These are phyloP conservation scores for Drosophila bipectinata DNA, from an alignment of 1,140 invertebrate genomes.

Conservation along the genomic window DNA sequence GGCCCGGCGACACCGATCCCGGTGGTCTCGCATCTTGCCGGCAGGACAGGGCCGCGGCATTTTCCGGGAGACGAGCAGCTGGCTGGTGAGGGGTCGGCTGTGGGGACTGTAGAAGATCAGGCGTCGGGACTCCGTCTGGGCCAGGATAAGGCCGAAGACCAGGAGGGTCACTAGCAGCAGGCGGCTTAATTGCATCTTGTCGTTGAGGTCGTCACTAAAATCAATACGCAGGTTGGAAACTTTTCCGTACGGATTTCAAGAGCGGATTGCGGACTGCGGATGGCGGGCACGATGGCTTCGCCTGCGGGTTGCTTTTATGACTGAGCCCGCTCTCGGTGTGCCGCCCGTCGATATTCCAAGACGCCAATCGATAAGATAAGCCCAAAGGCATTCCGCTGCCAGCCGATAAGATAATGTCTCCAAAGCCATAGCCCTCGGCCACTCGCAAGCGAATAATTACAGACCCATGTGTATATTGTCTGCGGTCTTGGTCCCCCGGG, in stretches of 20 bases:
- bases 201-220: background rate
- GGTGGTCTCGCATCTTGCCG: conserved; percentile 75
- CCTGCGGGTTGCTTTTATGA: conserved; percentile 50
- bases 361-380: conserved; percentile 55
- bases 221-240: background rate
- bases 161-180: conserved; percentile 36
- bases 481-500: conserved; percentile 11
- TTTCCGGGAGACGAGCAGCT: conserved; percentile 62
- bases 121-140: conserved; percentile 41
- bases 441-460: conserved; percentile 1
- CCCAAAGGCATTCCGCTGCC: conserved; percentile 40
- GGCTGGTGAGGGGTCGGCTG: conserved; percentile 47
- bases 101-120: conserved; percentile 68
- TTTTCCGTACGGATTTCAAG: background rate
- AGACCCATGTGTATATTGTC: conserved; percentile 1
- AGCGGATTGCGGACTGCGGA: conserved; percentile 6
- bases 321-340: conserved; percentile 42
- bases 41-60: conserved; percentile 59
- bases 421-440: conserved; percentile 9
- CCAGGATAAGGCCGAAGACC: conserved; percentile 36
- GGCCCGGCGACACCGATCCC: conserved; percentile 73
- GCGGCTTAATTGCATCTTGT: conserved; percentile 48
- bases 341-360: conserved; percentile 52
- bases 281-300: conserved; percentile 6
- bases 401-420: conserved; percentile 43